A percentile compares a stretch with the other conserved stretches of the same genome.
These are phyloP conservation scores for Merodon equestris DNA, from an alignment of 2,888 invertebrate species.

Conservation along the genomic window DNA sequence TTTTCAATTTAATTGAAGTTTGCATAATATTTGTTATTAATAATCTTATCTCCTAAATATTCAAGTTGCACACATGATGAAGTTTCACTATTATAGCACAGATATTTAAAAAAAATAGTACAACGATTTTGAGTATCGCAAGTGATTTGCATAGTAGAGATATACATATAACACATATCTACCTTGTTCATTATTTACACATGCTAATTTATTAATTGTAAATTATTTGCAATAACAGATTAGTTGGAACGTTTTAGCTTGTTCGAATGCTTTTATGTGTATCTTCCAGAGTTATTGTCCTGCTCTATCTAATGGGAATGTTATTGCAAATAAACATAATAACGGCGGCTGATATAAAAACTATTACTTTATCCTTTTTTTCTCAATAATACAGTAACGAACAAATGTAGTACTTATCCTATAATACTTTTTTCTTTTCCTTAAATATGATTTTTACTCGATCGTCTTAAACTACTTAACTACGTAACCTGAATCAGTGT, in stretches of 20 bases:
- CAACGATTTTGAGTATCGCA: slow-evolving; percentile 28
- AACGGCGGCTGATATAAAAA: slow-evolving; percentile 29
- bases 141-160: slow-evolving; percentile 14
- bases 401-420: slow-evolving; percentile 52
- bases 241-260: slow-evolving; percentile 18
- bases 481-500: slow-evolving; percentile 55
- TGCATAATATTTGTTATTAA: slow-evolving; percentile 21
- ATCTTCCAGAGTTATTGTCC: slow-evolving; percentile 60
- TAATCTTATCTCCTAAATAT: not conserved
- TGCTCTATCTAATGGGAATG: slow-evolving; percentile 41
- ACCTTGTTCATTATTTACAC: slow-evolving; percentile 40
- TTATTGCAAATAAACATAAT: slow-evolving; percentile 49
- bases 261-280: slow-evolving; percentile 14
- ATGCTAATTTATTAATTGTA: slow-evolving; percentile 3
- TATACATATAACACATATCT: not conserved
- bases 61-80: slow-evolving; percentile 35
- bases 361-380: slow-evolving; percentile 3
- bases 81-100: slow-evolving; percentile 38
- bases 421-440: slow-evolving; percentile 56
- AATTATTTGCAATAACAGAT: slow-evolving; percentile 6
- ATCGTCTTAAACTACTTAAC: slow-evolving; percentile 59
- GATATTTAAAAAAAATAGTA: slow-evolving; percentile 37
- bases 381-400: slow-evolving; percentile 12
- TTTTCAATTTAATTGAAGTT: slow-evolving; percentile 63
- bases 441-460: slow-evolving; percentile 50